Conservation (phyloP, 2,888 invertebrate species). For the Phymatocera aterrima region DNA sequence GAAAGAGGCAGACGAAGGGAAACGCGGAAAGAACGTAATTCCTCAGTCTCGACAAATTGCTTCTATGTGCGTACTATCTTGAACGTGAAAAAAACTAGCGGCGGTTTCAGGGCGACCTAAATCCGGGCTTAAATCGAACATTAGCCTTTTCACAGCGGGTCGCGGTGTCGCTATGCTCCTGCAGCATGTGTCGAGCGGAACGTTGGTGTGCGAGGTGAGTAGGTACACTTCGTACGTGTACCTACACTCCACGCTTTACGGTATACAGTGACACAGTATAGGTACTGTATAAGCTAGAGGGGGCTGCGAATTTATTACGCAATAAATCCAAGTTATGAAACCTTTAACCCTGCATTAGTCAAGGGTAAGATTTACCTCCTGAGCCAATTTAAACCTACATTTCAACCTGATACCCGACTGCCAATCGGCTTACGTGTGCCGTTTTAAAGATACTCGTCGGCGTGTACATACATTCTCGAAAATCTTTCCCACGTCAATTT, state of each 20-base stretch:
- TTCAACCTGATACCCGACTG: not conserved
- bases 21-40: no score
- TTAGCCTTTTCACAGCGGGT: not conserved
- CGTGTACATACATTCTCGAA: no score
- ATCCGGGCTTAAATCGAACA: conserved; percentile 37
- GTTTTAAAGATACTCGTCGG: no score
- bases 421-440: not conserved
- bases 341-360: not conserved
- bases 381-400: not conserved
- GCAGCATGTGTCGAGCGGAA: no score
- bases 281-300: not conserved
- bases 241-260: no score
- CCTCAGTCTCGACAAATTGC: not conserved
- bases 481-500: no score
- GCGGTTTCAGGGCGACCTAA: conserved; percentile 20
- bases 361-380: not conserved
- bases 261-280: not conserved
- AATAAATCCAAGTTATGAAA: conserved; percentile 39
- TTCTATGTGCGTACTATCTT: not conserved
- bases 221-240: no score
- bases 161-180: not conserved
- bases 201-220: no score
- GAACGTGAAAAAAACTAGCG: not conserved
- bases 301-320: conserved; percentile 22
- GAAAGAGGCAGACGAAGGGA: no score